Percentiles rank a stretch among this genome's conserved stretches.
These are phyloP conservation scores for Bufotes viridis DNA, from an alignment of 2,797 vertebrate genomes.

Conservation along the genomic window DNA sequence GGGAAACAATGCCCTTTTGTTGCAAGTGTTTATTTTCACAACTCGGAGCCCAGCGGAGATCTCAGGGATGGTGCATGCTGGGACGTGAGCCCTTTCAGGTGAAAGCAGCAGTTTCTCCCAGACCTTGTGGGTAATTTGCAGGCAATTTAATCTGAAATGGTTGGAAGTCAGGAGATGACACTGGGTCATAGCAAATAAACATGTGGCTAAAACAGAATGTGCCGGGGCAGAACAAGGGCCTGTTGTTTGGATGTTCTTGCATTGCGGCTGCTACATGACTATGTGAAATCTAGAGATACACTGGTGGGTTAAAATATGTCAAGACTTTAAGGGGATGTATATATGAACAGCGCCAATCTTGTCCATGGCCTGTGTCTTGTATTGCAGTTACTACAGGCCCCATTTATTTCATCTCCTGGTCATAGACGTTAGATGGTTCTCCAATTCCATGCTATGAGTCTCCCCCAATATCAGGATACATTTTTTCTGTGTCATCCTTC, in stretches of 20 bases:
- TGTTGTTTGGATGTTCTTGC: neutral
- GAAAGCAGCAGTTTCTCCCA: conserved; percentile 17
- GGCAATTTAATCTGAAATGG: conserved; percentile 20
- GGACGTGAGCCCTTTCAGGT: conserved; percentile 29
- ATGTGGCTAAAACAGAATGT: conserved; percentile 12
- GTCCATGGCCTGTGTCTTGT: neutral
- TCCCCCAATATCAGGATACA: no score
- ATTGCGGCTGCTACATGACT: neutral
- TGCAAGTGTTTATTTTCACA: conserved; percentile 46
- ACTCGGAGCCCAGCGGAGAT: conserved; percentile 11
- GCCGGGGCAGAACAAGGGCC: neutral
- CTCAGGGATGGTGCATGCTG: conserved; percentile 34
- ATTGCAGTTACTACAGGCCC: neutral
- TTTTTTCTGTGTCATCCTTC: neutral
- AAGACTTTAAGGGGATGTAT: neutral
- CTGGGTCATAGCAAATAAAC: conserved; percentile 20
- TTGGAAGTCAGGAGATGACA: conserved; percentile 17
- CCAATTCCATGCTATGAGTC: neutral
- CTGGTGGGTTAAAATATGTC: neutral
- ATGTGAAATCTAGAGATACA: neutral
- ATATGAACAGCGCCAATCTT: neutral
- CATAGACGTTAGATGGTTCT: neutral
- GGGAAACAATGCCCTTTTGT: conserved; percentile 53
- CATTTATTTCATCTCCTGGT: neutral
- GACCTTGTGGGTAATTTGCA: conserved; percentile 6